Base-by-base conservation (phyloP, 2,888 invertebrate species). In the Ditula angustiorana region DNA sequence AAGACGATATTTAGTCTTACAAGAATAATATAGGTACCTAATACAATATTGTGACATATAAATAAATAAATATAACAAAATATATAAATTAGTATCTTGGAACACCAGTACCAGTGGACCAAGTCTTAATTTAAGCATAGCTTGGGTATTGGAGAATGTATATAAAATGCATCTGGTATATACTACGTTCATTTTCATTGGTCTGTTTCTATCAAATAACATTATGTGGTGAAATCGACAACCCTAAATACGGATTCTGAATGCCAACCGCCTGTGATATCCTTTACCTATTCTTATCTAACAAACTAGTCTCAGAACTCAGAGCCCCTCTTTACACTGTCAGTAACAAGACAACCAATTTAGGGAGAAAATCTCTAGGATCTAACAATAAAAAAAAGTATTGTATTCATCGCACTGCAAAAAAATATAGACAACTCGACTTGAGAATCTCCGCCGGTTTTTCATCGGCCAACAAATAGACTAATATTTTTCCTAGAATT, bases 241-340 rank as follows among this genome's bases (percentile, higher is more conserved):
- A 49, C 56, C 61, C 56, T 62, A 49, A 8, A 8, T 49, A 52
- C 37, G 28, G 61, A 56, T 62, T 30, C n/a, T 56, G 37, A 56
- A 56, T 37, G 56, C 5, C 11, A 44, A 26, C 49, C 61, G 10
- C 30, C 49, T 26, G 46, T 56, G 56, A 56, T 62, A 62, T 62
- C 56, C 56, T 49, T 62, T 62, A 49, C 56, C 61, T 62, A 49
- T 62, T 62, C 56, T 49, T 62, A 23, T 61, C 53, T 53, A 46
- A 16, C 47, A 21, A 56, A 56, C 56, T 56, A 62, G 55, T 55
- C 55, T 47, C 61, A 30, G 37, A 50, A 50, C 60, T 56, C 56
- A 23, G 49, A 16, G 35, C 35, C 44, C 47, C 24, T 49, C 56
- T 56, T 50, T 49, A 47, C 21, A 23, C 23, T 30, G 61, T 35